Percentiles rank a stretch among this genome's conserved stretches.
phyloP scores from a whole-genome alignment of 2,888 invertebrate genomes.

The Sarcophaga subvicina region DNA sequence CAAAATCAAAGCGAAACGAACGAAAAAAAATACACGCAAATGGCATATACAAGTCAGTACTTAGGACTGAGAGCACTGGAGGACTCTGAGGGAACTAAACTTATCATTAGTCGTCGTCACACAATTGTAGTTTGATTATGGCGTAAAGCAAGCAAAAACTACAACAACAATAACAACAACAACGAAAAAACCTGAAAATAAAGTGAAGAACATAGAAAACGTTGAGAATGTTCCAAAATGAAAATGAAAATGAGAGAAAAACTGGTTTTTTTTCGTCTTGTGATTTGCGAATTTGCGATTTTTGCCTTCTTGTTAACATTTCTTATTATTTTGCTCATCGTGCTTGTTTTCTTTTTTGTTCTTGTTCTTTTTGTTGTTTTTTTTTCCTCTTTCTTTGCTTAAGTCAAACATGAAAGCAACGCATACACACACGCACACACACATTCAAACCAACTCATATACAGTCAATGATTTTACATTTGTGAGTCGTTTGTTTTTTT shows the following conservation, averaged over 20 bases:
- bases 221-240: neutral
- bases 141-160: constrained; percentile 27
- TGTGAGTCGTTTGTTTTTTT: constrained; percentile 24
- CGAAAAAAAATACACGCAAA: neutral
- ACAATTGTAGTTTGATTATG: constrained; percentile 62
- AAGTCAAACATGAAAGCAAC: no score
- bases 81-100: constrained; percentile 37
- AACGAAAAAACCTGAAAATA: neutral
- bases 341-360: neutral
- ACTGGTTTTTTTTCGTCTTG: neutral
- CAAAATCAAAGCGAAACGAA: neutral
- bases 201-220: neutral
- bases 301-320: constrained; percentile 55
- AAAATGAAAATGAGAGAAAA: constrained; percentile 41
- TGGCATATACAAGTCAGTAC: constrained; percentile 22
- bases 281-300: constrained; percentile 21
- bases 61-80: neutral
- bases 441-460: no score
- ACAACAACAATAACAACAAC: neutral
- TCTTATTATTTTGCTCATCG: constrained; percentile 42
- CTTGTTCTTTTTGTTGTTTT: neutral
- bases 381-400: neutral
- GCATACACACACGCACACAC: no score
- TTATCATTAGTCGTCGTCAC: constrained; percentile 54
- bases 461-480: no score